Percentiles rank a stretch among this genome's conserved stretches.
phyloP scores from a whole-genome alignment of 2,113 vertebrate genomes.

The Platichthys flesus region DNA sequence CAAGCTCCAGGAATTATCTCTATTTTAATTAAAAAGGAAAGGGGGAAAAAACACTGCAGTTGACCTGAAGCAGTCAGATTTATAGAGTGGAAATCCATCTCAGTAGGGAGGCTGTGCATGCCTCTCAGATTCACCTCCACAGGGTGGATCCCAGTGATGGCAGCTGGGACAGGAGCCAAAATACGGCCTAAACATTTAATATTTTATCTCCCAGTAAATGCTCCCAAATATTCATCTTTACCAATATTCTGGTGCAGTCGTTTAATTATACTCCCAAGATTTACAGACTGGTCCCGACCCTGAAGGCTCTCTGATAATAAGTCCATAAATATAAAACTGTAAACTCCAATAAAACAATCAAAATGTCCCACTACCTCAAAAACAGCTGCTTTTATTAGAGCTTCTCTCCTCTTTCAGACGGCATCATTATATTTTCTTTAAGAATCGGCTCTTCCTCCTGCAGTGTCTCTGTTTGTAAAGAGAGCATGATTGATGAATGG shows the following conservation, averaged over 20 bases:
- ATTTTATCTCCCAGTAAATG: slow-evolving; percentile 47
- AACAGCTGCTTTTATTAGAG: neutral
- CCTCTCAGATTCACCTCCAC: slow-evolving; percentile 72
- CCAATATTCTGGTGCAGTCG: neutral
- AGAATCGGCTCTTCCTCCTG: slow-evolving; percentile 28
- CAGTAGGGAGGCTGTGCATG: slow-evolving; percentile 71
- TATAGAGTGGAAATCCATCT: slow-evolving; percentile 71
- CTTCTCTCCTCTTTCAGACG: neutral
- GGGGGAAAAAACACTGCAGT: slow-evolving; percentile 27
- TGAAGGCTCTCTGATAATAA: neutral
- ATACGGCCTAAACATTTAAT: slow-evolving; percentile 50
- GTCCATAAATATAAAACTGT: neutral
- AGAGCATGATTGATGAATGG: slow-evolving; percentile 73
- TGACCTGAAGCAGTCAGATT: slow-evolving; percentile 68
- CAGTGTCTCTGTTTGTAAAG: slow-evolving; percentile 58
- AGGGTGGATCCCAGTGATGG: slow-evolving; percentile 71
- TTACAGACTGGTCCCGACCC: neutral
- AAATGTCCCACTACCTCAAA: slow-evolving; percentile 7
- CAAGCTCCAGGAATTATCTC: slow-evolving; percentile 31
- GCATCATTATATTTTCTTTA: slow-evolving; percentile 9
- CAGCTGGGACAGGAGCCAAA: slow-evolving; percentile 72
- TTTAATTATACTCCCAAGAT: neutral
- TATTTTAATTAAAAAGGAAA: slow-evolving; percentile 63
- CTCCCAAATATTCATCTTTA: neutral
- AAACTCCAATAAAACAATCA: slow-evolving; percentile 3